Evolutionary conservation across 2,113 vertebrate species (phyloP).

Genomic region (Anhinga anhinga): DNA sequence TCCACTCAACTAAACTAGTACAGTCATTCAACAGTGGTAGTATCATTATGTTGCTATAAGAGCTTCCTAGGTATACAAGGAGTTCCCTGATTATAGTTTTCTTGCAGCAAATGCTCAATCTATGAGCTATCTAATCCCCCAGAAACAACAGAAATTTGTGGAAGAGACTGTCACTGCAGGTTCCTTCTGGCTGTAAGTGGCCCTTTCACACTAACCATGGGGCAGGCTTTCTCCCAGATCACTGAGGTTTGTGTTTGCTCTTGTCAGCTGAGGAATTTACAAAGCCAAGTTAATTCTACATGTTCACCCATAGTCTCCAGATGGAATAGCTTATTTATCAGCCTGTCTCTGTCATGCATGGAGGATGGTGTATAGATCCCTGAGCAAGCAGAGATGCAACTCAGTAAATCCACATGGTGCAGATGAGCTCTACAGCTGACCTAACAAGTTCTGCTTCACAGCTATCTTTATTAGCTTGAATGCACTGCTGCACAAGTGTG

Average conservation of each 20-base stretch:
- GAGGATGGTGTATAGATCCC: not conserved
- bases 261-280: not conserved
- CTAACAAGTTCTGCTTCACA: conserved; percentile 6
- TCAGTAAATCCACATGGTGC: conserved; percentile 7
- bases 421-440: not conserved
- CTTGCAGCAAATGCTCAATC: not conserved
- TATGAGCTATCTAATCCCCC: not conserved
- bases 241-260: not conserved
- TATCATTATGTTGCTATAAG: not conserved
- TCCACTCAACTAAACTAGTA: not conserved
- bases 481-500: conserved; percentile 21
- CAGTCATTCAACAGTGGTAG: not conserved
- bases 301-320: not conserved
- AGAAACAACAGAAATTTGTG: not conserved
- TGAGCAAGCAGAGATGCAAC: not conserved
- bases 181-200: not conserved
- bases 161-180: not conserved
- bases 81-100: not conserved
- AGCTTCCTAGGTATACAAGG: not conserved
- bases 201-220: not conserved
- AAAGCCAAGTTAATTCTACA: not conserved
- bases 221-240: not conserved
- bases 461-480: conserved; percentile 8
- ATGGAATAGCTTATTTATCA: not conserved
- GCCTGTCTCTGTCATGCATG: not conserved